Evolutionary conservation across 2,797 vertebrate species (phyloP).

Genomic region (Poeciliopsis paucimaculata): DNA sequence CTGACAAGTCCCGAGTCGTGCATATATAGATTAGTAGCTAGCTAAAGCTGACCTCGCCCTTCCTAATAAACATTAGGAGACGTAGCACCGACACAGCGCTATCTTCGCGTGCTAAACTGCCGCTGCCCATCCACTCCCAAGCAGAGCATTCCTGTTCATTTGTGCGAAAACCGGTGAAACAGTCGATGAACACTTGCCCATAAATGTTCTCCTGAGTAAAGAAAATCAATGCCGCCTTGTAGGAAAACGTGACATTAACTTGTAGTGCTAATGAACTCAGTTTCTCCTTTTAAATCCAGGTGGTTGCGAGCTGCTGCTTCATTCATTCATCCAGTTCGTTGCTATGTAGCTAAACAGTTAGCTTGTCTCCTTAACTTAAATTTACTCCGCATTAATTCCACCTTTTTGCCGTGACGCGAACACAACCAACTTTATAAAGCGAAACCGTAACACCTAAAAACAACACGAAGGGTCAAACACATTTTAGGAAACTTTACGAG

Average conservation of each 20-base stretch:
- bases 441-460: not conserved
- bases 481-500: slow-evolving; percentile 42
- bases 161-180: slow-evolving; percentile 25
- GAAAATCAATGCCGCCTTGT: not conserved
- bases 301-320: slow-evolving; percentile 30
- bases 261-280: slow-evolving; percentile 1
- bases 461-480: not conserved
- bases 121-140: slow-evolving; percentile 51
- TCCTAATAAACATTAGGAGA: slow-evolving; percentile 48
- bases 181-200: slow-evolving; percentile 15
- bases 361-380: slow-evolving; percentile 53
- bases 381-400: slow-evolving; percentile 8
- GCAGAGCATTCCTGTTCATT: slow-evolving; percentile 64
- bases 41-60: slow-evolving; percentile 38
- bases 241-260: not conserved
- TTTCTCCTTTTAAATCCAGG: slow-evolving; percentile 14
- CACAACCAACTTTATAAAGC: not conserved
- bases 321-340: slow-evolving; percentile 65
- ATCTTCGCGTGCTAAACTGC: slow-evolving; percentile 50
- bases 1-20: slow-evolving; percentile 53
- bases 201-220: not conserved
- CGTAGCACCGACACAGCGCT: slow-evolving; percentile 35
- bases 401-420: slow-evolving; percentile 13
- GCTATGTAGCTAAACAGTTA: slow-evolving; percentile 52
- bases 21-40: slow-evolving; percentile 52